Conservation (phyloP, 2,888 invertebrate genomes). For the Norana najaformis region DNA sequence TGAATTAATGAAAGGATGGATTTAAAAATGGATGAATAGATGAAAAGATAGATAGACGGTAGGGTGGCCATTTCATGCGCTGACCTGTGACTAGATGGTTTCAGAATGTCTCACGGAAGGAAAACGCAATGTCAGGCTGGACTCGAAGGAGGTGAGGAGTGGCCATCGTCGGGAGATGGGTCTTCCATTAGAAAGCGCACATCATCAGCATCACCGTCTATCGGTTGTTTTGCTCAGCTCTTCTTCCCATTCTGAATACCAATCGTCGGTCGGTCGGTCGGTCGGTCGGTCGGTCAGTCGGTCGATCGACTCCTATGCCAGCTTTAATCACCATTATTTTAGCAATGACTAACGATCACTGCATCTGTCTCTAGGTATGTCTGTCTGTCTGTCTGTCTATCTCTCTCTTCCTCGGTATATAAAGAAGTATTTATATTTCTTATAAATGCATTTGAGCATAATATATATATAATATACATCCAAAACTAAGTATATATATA, state of each 20-base stretch:
- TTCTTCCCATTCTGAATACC: neutral
- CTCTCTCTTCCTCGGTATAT: too few species aligned
- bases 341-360: too few species aligned
- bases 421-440: too few species aligned
- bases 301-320: too few species aligned
- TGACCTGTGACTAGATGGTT: neutral
- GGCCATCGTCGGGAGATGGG: neutral
- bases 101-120: neutral
- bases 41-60: neutral
- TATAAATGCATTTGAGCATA: too few species aligned
- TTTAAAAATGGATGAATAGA: too few species aligned
- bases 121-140: neutral
- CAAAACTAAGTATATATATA: too few species aligned
- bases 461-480: too few species aligned
- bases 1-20: too few species aligned
- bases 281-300: neutral
- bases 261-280: neutral
- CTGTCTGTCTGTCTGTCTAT: too few species aligned
- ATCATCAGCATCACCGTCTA: neutral
- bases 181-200: neutral
- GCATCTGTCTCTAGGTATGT: too few species aligned
- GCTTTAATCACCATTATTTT: too few species aligned
- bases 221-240: neutral
- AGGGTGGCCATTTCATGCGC: neutral
- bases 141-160: neutral